Conservation (phyloP, 64 coral and sea anemone species). For the Stichodactyla mertensii region DNA sequence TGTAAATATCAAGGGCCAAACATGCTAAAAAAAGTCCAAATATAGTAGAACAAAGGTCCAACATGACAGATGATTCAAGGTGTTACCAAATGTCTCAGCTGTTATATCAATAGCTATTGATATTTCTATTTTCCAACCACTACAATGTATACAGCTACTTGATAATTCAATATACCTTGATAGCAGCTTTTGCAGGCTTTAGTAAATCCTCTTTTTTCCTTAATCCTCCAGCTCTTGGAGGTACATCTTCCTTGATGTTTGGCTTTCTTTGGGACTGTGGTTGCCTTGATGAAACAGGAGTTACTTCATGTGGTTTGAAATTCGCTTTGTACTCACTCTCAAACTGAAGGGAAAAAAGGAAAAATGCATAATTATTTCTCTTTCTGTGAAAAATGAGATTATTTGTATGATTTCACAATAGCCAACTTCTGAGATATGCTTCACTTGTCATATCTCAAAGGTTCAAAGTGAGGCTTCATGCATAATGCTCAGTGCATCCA, state of each 20-base stretch:
- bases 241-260: not conserved
- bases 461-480: too few species aligned
- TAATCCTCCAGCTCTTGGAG: not conserved
- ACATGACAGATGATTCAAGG: too few species aligned
- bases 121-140: not conserved
- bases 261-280: not conserved
- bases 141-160: too few species aligned
- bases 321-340: constrained; percentile 61
- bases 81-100: too few species aligned
- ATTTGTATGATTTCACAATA: too few species aligned
- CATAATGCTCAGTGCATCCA: too few species aligned
- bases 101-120: not conserved
- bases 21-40: too few species aligned
- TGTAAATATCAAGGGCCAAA: too few species aligned
- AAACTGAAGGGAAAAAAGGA: constrained; percentile 15
- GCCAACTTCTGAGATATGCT: too few species aligned
- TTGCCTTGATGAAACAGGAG: not conserved
- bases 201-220: not conserved
- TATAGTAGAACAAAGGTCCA: too few species aligned
- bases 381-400: too few species aligned
- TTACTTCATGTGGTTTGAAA: constrained; percentile 52
- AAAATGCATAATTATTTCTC: not conserved
- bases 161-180: not conserved
- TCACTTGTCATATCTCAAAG: not conserved
- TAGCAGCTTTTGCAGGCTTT: not conserved